A percentile compares a stretch with the other conserved stretches of the same genome.
phyloP scores from a whole-genome alignment of 30 jellyfish, hydroid and myxozoan species.

The Aurelia aurita region DNA sequence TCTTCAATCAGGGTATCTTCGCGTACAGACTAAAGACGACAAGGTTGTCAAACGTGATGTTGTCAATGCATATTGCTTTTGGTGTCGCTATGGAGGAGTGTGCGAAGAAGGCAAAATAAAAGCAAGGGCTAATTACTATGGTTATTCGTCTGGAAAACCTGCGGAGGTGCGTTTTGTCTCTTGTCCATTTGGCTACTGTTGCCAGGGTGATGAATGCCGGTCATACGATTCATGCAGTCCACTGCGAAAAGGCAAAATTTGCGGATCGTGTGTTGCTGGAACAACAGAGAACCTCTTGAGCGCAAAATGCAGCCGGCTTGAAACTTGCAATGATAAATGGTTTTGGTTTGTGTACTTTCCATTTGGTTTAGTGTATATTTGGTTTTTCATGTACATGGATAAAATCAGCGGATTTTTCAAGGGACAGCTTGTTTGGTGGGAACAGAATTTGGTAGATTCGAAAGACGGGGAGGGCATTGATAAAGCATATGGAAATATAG shows the following conservation, averaged over 20 bases:
- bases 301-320: slow-evolving; percentile 69
- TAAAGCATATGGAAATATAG: neutral
- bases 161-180: slow-evolving; percentile 80
- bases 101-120: slow-evolving; percentile 84
- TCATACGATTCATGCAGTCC: slow-evolving; percentile 81
- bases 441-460: slow-evolving; percentile 4
- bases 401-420: slow-evolving; percentile 72
- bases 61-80: slow-evolving; percentile 64
- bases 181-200: slow-evolving; percentile 93
- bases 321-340: slow-evolving; percentile 86
- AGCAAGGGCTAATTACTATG: slow-evolving; percentile 88
- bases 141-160: slow-evolving; percentile 67
- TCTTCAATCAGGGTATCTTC: slow-evolving; percentile 76
- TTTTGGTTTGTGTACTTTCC: slow-evolving; percentile 87
- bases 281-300: slow-evolving; percentile 83
- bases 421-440: slow-evolving; percentile 87
- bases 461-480: neutral
- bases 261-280: slow-evolving; percentile 90
- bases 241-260: slow-evolving; percentile 64
- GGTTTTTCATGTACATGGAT: slow-evolving; percentile 85
- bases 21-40: slow-evolving; percentile 49
- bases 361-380: slow-evolving; percentile 68
- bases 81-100: slow-evolving; percentile 92
- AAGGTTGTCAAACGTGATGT: slow-evolving; percentile 1
- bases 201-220: slow-evolving; percentile 79